Percentiles rank a stretch among this genome's conserved stretches.
Evolutionary conservation across 2,113 vertebrate genomes (phyloP).

Genomic region (Nanger granti): DNA sequence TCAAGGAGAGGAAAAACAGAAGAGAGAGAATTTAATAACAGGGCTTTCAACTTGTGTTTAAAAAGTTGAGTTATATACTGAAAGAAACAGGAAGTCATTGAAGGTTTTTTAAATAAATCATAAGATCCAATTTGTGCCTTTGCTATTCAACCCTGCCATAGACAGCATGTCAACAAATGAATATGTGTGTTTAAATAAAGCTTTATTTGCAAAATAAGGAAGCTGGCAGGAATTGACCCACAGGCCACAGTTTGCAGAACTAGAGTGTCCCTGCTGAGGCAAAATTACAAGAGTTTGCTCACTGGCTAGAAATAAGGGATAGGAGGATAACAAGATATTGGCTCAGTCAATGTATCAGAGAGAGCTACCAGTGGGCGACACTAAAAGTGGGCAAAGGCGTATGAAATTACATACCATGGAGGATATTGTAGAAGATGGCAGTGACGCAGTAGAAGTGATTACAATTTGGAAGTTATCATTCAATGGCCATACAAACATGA

Average conservation of each 20-base stretch:
- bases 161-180: not conserved
- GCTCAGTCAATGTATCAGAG: not conserved
- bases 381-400: not conserved
- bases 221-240: not conserved
- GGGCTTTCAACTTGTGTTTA: rapidly evolving
- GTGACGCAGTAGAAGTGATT: not conserved
- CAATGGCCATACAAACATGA: not conserved
- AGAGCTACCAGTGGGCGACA: not conserved
- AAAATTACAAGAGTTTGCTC: not conserved
- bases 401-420: not conserved
- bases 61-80: not conserved
- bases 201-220: not conserved
- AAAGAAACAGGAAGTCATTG: not conserved
- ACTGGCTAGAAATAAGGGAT: not conserved
- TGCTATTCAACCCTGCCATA: not conserved
- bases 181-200: not conserved
- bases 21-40: not conserved
- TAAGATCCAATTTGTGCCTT: not conserved
- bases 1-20: not conserved
- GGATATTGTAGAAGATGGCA: not conserved
- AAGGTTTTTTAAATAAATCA: not conserved
- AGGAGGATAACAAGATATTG: not conserved
- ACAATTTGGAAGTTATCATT: not conserved
- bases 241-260: not conserved
- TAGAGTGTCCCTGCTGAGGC: not conserved